Evolutionary conservation across 2,888 invertebrate species (phyloP), one percentile per base, ranked within the genome.

Genomic region (Spodoptera littoralis): DNA sequence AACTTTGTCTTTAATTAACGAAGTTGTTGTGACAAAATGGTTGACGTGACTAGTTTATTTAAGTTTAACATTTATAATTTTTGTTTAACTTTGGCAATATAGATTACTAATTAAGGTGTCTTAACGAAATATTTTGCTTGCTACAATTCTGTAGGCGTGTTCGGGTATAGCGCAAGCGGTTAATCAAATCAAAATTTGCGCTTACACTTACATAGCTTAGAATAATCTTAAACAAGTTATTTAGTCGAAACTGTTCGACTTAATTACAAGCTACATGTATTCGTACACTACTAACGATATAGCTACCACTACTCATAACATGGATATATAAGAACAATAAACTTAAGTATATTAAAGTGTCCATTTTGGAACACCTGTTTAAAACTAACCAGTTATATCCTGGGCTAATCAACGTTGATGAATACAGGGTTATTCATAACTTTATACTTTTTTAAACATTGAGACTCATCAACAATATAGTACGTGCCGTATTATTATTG

Each of bases 21-120:
- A 77, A 64, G 58, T 67, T 59, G 27, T 27, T 5, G 27, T 27
- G 27, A 27, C 27, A 27, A 27, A 79, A 66, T 65, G 71, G 69
- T 76, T 76, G 57, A 53, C 60, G 65, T 85, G 85, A 85, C 85
- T 84, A 85, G 83, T 76, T 36, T 9, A 46, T 70, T 68, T 60
- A 65, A 65, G 58, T 65, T 70, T 64, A 56, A 59, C n/a, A 53
- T 60, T 27, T 27, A 52, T 12, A 6, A 61, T 18, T 57, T 61
- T 68, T 57, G 27, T 67, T 53, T 70, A 44, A 52, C 73, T 77
- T 77, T 77, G 75, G 77, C 65, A 73, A 73, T 60, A 53, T 54
- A 51, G 0, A 61, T 51, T 8, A 13, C 27, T 60, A 64, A 60
- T 44, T 45, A 52, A 50, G 56, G 1, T 51, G 47, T 53, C 11